Conservation (phyloP, 2,797 vertebrate species). For the Parauchenoglanis punctatus region DNA sequence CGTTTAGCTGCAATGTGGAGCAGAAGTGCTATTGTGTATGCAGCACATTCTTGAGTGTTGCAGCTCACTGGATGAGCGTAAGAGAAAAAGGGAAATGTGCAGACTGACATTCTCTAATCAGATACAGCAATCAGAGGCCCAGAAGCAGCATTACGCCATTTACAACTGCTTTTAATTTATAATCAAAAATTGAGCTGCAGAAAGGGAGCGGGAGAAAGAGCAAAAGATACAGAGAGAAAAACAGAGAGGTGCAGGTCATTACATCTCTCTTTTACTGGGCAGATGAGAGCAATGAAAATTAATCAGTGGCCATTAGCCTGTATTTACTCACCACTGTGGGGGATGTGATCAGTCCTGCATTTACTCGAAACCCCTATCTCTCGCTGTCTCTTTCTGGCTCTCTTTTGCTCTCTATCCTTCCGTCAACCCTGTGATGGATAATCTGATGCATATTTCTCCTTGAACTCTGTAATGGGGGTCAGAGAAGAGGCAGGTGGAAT, state of each 20-base stretch:
- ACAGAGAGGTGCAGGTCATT: slow-evolving; percentile 83
- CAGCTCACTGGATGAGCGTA: slow-evolving; percentile 57
- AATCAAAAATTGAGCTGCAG: slow-evolving; percentile 86
- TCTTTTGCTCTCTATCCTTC: slow-evolving; percentile 48
- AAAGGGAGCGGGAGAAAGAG: slow-evolving; percentile 64
- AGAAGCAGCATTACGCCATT: slow-evolving; percentile 92
- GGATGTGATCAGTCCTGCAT: slow-evolving; percentile 63
- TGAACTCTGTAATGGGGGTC: slow-evolving; percentile 64
- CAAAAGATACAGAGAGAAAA: slow-evolving; percentile 47
- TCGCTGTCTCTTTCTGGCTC: slow-evolving; percentile 58
- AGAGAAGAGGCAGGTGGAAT: slow-evolving; percentile 65
- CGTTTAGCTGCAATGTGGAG: slow-evolving; percentile 64
- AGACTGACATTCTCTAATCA: slow-evolving; percentile 99
- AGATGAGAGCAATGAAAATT: slow-evolving; percentile 99
- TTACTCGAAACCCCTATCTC: slow-evolving; percentile 42
- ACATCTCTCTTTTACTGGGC: slow-evolving; percentile 91
- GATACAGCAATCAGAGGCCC: slow-evolving; percentile 98
- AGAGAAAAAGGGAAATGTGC: slow-evolving; percentile 81
- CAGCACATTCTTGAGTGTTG: slow-evolving; percentile 67
- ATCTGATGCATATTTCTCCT: slow-evolving; percentile 61
- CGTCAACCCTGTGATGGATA: slow-evolving; percentile 66
- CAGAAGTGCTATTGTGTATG: slow-evolving; percentile 77
- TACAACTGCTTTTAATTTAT: slow-evolving; percentile 96
- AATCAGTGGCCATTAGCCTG: slow-evolving; percentile 99
- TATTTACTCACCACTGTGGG: slow-evolving; percentile 91